Evolutionary conservation across 2,797 vertebrate genomes (phyloP).

Genomic region (Chelidonichthys spinosus): DNA sequence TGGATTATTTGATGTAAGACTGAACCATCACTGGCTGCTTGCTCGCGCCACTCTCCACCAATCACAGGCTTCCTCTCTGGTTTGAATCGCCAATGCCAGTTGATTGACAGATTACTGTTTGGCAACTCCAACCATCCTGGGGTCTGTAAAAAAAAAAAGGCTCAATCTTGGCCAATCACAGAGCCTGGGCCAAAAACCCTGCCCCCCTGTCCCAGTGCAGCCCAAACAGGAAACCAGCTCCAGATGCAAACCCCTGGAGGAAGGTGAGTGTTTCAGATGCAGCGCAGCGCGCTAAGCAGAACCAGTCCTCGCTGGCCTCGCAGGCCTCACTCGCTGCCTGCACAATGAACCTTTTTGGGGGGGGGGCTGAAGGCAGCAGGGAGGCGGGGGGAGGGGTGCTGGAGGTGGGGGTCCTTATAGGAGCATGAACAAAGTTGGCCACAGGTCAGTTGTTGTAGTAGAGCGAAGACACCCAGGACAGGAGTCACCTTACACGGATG

Average conservation of each 20-base stretch:
- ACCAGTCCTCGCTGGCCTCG: conserved; percentile 69
- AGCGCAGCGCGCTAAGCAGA: conserved; percentile 76
- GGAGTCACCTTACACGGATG: conserved; percentile 62
- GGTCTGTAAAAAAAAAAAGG: conserved; percentile 58
- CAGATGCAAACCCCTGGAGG: conserved; percentile 87
- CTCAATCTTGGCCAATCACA: conserved; percentile 78
- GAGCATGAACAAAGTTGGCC: conserved; percentile 68
- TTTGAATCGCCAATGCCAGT: conserved; percentile 61
- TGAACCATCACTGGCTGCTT: conserved; percentile 22
- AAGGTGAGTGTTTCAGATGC: conserved; percentile 83
- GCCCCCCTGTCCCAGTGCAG: conserved; percentile 47
- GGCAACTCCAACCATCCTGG: conserved; percentile 70
- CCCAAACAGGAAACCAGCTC: conserved; percentile 87
- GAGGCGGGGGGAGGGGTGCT: conserved; percentile 11
- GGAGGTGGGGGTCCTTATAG: conserved; percentile 50
- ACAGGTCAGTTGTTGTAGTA: conserved; percentile 61
- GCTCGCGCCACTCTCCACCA: conserved; percentile 35
- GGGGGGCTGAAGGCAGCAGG: conserved; percentile 54
- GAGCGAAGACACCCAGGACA: conserved; percentile 43
- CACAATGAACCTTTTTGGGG: conserved; percentile 80
- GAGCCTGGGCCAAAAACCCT: conserved; percentile 68
- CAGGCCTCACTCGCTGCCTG: conserved; percentile 64
- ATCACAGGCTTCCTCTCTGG: conserved; percentile 58
- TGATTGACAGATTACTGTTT: conserved; percentile 80
- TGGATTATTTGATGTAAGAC: conserved; percentile 31